Conservation (phyloP, 2,888 invertebrate species). For the Tetramorium bicarinatum region DNA sequence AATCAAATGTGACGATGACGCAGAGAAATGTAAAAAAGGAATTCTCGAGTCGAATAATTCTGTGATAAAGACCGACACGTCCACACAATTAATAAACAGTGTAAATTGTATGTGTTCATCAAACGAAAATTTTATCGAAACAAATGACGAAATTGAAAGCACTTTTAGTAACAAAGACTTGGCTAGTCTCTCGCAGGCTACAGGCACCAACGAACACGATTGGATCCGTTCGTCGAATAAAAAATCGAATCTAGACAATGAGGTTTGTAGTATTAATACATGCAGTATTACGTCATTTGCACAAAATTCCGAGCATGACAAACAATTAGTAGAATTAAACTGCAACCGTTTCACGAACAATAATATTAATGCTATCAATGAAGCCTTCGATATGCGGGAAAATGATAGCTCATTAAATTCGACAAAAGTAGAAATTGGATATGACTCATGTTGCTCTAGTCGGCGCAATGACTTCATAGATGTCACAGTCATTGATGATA, state of each 20-base stretch:
- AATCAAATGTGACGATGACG: neutral
- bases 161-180: neutral
- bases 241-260: neutral
- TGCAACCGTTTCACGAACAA: conserved; percentile 13
- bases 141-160: neutral
- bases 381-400: neutral
- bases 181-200: neutral
- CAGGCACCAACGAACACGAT: neutral
- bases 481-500: neutral
- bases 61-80: neutral
- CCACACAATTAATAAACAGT: neutral
- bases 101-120: neutral
- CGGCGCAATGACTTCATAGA: neutral
- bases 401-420: conserved; percentile 8
- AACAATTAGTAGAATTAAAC: conserved; percentile 44
- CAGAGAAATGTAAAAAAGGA: neutral
- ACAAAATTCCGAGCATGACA: conserved; percentile 28
- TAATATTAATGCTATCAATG: neutral
- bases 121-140: neutral
- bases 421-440: neutral
- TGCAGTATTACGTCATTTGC: conserved; percentile 31
- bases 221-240: neutral
- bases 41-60: neutral
- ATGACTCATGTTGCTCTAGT: neutral
- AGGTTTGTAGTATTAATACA: neutral